phyloP scores from a whole-genome alignment of 2,797 vertebrate genomes.

The Avahi laniger region DNA sequence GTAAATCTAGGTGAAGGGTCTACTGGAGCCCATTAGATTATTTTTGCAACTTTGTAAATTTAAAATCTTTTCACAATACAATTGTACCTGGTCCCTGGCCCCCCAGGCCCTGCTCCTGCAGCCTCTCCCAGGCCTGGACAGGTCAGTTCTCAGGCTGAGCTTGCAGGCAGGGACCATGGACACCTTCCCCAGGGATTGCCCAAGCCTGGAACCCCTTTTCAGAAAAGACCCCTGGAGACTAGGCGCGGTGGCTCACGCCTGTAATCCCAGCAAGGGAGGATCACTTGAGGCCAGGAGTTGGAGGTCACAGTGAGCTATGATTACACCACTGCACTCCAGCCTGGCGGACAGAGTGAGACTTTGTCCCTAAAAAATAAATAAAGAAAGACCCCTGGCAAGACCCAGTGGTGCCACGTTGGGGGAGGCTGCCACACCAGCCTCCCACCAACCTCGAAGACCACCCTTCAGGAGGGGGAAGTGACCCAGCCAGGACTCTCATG shows the following conservation, averaged over 20 bases:
- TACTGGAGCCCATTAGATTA: background rate
- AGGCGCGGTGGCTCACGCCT: too few species aligned
- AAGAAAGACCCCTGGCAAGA: background rate
- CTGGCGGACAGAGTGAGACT: too few species aligned
- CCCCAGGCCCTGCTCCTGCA: background rate
- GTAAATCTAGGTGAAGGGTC: background rate
- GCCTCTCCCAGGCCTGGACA: background rate
- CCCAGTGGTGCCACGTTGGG: rapidly evolving
- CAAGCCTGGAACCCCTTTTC: background rate
- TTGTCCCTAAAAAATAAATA: too few species aligned
- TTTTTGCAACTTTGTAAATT: background rate
- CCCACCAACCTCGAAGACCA: background rate
- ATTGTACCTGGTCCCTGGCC: background rate
- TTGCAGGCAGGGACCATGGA: background rate
- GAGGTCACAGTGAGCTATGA: too few species aligned
- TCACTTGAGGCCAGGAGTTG: too few species aligned
- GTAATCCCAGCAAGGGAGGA: too few species aligned
- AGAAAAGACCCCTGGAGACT: background rate
- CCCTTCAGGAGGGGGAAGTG: background rate
- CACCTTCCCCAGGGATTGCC: too few species aligned
- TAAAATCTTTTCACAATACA: background rate
- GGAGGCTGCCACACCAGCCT: background rate
- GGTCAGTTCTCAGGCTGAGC: background rate
- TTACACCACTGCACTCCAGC: too few species aligned
- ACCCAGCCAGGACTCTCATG: background rate